A percentile compares a stretch with the other conserved stretches of the same genome.
Conservation (phyloP, 2,797 vertebrate species). For the Alosa sapidissima region DNA sequence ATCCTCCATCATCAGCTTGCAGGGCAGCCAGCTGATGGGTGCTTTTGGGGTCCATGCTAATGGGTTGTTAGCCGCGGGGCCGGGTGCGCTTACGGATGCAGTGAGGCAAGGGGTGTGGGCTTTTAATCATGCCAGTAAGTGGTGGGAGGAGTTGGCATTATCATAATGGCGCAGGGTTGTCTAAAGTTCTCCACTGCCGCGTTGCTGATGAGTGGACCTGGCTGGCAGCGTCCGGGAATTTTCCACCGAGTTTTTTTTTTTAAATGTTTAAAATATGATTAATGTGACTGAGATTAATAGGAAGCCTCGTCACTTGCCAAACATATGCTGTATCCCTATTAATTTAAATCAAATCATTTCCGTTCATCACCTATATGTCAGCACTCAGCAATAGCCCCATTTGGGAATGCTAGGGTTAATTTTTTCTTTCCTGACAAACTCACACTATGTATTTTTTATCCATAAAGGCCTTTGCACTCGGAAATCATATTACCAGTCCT, state of each 20-base stretch:
- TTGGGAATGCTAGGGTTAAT: background rate
- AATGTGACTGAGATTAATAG: constrained; percentile 16
- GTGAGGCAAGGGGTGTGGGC: background rate
- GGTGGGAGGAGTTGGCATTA: constrained; percentile 22
- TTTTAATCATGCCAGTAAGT: constrained; percentile 4
- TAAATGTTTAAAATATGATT: constrained; percentile 1
- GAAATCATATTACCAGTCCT: background rate
- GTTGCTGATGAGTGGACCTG: background rate
- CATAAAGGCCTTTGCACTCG: background rate
- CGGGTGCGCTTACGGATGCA: background rate
- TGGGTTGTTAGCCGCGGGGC: background rate
- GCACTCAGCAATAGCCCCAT: background rate
- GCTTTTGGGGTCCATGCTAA: constrained; percentile 9
- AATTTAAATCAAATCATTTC: background rate
- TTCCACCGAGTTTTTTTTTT: background rate
- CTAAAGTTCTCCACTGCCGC: background rate
- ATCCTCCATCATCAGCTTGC: constrained; percentile 37
- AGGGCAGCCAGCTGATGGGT: constrained; percentile 33
- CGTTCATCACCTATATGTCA: background rate
- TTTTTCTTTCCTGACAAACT: background rate
- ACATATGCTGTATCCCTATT: constrained; percentile 16
- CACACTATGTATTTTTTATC: background rate
- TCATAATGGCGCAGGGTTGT: constrained; percentile 1
- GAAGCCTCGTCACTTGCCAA: constrained; percentile 20
- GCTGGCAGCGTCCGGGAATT: background rate